Percentiles rank a stretch among this genome's conserved stretches.
Evolutionary conservation across 2,113 vertebrate species (phyloP).

Genomic region (Proteles cristata): DNA sequence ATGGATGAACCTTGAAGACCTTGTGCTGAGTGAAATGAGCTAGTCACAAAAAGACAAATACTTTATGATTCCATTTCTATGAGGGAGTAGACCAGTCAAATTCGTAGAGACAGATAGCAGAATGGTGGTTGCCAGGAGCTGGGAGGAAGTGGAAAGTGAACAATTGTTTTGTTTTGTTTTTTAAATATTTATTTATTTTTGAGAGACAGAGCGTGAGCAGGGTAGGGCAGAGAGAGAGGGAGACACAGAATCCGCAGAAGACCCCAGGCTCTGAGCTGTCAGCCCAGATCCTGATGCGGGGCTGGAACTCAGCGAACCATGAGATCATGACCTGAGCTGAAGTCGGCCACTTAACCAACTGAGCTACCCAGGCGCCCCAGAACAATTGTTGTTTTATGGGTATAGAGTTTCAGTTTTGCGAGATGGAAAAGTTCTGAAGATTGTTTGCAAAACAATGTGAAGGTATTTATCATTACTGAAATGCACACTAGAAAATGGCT

Average conservation of each 20-base stretch:
- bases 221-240: too few relatives aligned
- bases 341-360: too few relatives aligned
- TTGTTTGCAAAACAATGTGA: background rate
- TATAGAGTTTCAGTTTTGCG: background rate
- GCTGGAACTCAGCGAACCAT: too few relatives aligned
- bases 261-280: too few relatives aligned
- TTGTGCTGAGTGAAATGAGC: background rate
- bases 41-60: background rate
- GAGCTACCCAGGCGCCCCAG: too few relatives aligned
- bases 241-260: too few relatives aligned
- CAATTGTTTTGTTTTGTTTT: background rate
- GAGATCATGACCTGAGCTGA: too few relatives aligned
- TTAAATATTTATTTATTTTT: too few relatives aligned
- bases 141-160: background rate
- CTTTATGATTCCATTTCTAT: background rate
- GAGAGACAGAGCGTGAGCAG: too few relatives aligned
- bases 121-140: background rate
- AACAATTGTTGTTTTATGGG: background rate
- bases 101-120: background rate
- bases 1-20: background rate
- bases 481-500: background rate
- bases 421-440: background rate
- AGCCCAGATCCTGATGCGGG: too few relatives aligned
- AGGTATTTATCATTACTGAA: background rate
- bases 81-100: background rate